Percentiles rank a stretch among this genome's conserved stretches.
These are phyloP conservation scores for Monodelphis domestica DNA, from an alignment of 2,797 vertebrate genomes.

Conservation along the genomic window DNA sequence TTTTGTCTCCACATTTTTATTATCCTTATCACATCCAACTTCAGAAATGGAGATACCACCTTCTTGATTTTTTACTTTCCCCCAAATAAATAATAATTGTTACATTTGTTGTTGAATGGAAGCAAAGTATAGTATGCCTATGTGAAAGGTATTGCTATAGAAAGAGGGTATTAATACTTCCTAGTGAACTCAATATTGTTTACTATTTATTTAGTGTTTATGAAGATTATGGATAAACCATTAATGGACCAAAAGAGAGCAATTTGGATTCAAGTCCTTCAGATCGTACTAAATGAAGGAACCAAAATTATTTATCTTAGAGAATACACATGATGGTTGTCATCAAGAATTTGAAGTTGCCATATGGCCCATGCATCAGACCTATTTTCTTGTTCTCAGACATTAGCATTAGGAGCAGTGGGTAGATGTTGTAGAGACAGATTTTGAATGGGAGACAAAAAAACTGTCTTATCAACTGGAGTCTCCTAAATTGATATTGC, in stretches of 20 bases:
- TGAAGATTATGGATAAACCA: neutral
- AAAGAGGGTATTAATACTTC: neutral
- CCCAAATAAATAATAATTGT: neutral
- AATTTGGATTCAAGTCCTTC: neutral
- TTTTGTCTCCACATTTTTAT: neutral
- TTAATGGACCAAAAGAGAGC: neutral
- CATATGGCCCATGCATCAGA: neutral
- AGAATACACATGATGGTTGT: neutral
- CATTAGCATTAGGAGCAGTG: neutral
- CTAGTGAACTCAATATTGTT: neutral
- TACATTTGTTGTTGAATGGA: neutral
- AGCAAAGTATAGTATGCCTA: neutral
- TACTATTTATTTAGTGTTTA: neutral
- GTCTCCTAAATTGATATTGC: neutral
- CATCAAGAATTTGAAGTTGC: neutral
- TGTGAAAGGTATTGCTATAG: neutral
- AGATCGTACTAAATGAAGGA: neutral
- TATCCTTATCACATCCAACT: neutral
- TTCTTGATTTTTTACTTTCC: neutral
- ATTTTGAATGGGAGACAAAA: neutral
- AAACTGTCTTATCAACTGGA: neutral
- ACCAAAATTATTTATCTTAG: neutral
- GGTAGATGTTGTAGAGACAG: neutral
- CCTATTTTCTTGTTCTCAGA: neutral
- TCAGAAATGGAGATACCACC: neutral